phyloP scores from a whole-genome alignment of 2,888 invertebrate genomes.

The Steinernema carpocapsae region DNA sequence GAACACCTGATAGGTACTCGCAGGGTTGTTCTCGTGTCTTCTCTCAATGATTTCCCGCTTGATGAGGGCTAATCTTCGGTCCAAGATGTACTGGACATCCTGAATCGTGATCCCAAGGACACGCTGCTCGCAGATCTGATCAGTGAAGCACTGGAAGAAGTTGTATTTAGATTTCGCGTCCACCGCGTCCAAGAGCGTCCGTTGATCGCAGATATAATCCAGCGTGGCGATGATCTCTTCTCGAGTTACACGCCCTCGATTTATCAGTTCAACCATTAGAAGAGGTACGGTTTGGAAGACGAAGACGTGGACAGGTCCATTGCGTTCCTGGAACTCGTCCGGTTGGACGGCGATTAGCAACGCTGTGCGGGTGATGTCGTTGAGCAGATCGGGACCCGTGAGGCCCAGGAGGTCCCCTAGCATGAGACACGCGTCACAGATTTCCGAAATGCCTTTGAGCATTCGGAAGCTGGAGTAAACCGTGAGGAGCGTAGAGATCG shows the following conservation, averaged over 20 bases:
- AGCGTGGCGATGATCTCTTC: slow-evolving; percentile 12
- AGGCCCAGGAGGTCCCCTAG: background rate
- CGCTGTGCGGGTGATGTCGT: background rate
- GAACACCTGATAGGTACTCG: background rate
- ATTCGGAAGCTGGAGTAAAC: slow-evolving; percentile 8
- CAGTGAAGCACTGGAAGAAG: slow-evolving; percentile 4
- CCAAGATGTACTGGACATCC: background rate
- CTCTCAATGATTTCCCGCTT: slow-evolving; percentile 18
- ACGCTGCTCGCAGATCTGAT: background rate
- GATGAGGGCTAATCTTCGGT: background rate
- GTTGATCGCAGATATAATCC: background rate
- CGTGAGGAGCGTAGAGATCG: slow-evolving; percentile 1
- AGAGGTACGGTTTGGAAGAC: background rate
- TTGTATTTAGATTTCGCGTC: background rate
- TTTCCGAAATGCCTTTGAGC: background rate
- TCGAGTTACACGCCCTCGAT: background rate
- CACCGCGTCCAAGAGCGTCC: background rate
- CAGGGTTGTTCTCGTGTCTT: background rate
- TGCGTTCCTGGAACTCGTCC: slow-evolving; percentile 18
- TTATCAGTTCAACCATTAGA: background rate
- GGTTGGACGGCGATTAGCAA: background rate
- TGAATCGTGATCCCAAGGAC: background rate
- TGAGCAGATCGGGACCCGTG: background rate
- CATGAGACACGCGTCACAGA: slow-evolving; percentile 33
- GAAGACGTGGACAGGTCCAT: background rate